Evolutionary conservation across 2,113 vertebrate species (phyloP).

Genomic region (Carassius auratus): DNA sequence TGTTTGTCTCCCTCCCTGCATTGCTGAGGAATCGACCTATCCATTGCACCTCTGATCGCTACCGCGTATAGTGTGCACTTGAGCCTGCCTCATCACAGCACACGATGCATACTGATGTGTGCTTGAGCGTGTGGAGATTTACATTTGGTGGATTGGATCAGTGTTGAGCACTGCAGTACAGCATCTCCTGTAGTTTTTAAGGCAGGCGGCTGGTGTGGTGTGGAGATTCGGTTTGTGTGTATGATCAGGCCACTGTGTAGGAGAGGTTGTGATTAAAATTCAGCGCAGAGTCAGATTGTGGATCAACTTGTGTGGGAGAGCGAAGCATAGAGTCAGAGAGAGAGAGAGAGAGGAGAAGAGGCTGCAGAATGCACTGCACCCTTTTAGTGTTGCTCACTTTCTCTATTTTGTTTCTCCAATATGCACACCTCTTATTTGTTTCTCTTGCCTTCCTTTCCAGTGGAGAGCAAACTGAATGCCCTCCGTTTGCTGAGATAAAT

Average conservation of each 20-base stretch:
- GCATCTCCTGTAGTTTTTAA: slow-evolving; percentile 20
- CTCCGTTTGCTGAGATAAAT: slow-evolving; percentile 11
- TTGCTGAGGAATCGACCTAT: slow-evolving; percentile 41
- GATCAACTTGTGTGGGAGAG: slow-evolving; percentile 58
- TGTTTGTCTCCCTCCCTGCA: slow-evolving; percentile 40
- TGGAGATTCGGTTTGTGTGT: slow-evolving; percentile 45
- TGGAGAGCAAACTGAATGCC: background rate
- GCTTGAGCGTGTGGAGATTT: background rate
- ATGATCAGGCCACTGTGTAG: slow-evolving; percentile 56
- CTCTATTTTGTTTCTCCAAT: slow-evolving; percentile 21
- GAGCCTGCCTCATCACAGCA: background rate
- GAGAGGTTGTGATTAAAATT: slow-evolving; percentile 63
- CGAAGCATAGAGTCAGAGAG: slow-evolving; percentile 46
- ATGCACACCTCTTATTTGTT: background rate
- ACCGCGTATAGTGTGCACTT: slow-evolving; percentile 9
- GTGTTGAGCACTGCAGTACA: slow-evolving; percentile 41
- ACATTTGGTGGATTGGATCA: background rate
- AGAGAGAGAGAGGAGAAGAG: background rate
- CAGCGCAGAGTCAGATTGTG: slow-evolving; percentile 53
- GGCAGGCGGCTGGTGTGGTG: slow-evolving; percentile 40
- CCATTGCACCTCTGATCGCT: slow-evolving; percentile 9
- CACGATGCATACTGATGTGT: slow-evolving; percentile 17
- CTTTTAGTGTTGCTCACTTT: slow-evolving; percentile 41
- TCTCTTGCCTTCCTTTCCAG: slow-evolving; percentile 20
- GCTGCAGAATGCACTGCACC: slow-evolving; percentile 20